A percentile compares a stretch with the other conserved stretches of the same genome.
Evolutionary conservation across 2,113 vertebrate species (phyloP).

Genomic region (Nothocercus nigrocapillus): DNA sequence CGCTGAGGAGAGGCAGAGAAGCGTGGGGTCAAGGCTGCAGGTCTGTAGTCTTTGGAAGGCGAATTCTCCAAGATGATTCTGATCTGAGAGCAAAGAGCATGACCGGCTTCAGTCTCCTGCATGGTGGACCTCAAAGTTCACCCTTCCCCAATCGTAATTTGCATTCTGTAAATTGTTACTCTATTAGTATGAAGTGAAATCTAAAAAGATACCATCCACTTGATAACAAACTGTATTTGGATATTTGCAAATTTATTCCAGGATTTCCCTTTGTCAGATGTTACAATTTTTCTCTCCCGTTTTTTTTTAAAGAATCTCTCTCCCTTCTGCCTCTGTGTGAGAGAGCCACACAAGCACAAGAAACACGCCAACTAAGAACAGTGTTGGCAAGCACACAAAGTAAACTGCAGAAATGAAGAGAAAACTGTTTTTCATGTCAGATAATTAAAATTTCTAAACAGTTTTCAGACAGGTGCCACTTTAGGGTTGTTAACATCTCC

Average conservation of each 20-base stretch:
- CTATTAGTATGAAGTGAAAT: neutral
- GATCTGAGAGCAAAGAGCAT: neutral
- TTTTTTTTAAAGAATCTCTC: neutral
- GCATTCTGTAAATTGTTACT: neutral
- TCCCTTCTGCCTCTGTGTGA: conserved; percentile 37
- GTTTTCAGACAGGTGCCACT: neutral
- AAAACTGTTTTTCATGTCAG: neutral
- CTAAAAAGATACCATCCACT: neutral
- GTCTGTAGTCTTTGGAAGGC: neutral
- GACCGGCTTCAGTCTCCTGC: neutral
- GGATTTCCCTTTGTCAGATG: neutral
- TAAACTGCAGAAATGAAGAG: neutral
- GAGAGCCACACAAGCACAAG: conserved; percentile 8
- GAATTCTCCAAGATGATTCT: neutral
- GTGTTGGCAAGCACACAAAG: neutral
- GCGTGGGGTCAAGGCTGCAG: neutral
- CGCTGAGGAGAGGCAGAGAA: neutral
- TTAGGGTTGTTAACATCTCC: neutral
- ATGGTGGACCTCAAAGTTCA: neutral
- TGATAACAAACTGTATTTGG: neutral
- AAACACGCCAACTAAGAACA: conserved; percentile 10
- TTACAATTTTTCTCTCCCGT: neutral
- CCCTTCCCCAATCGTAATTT: neutral
- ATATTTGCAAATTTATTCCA: conserved; percentile 2
- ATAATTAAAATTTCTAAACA: neutral